A percentile compares a stretch with the other conserved stretches of the same genome.
Conservation (phyloP, 2,888 invertebrate species). For the Callyntrura sp. region DNA sequence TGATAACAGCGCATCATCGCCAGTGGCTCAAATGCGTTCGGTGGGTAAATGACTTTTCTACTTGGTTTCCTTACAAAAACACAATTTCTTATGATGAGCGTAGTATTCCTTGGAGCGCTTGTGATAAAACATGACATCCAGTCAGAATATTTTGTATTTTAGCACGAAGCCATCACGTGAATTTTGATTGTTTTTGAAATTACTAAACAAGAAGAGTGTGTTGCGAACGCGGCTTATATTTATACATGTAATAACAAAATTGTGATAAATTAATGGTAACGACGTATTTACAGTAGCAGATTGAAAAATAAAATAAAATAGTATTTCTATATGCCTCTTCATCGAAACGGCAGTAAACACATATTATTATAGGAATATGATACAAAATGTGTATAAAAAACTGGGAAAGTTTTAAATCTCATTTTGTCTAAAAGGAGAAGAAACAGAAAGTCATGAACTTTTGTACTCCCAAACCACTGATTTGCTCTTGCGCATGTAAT, state of each 20-base stretch:
- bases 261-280: slow-evolving; percentile 27
- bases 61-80: neutral
- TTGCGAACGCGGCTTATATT: too few relatives aligned
- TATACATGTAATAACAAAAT: slow-evolving; percentile 9
- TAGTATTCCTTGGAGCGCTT: neutral
- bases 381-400: neutral
- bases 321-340: too few relatives aligned
- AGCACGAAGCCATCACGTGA: slow-evolving; percentile 61
- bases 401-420: slow-evolving; percentile 60
- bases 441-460: slow-evolving; percentile 56
- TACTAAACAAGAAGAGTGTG: neutral
- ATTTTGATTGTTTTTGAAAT: slow-evolving; percentile 55
- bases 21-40: neutral
- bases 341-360: too few relatives aligned
- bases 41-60: slow-evolving; percentile 42
- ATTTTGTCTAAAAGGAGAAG: slow-evolving; percentile 35
- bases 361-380: neutral
- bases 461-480: too few relatives aligned
- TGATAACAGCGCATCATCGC: slow-evolving; percentile 52
- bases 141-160: slow-evolving; percentile 39
- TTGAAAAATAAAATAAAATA: slow-evolving; percentile 42
- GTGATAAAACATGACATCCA: slow-evolving; percentile 11
- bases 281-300: neutral
- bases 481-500: too few relatives aligned
- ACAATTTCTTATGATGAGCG: slow-evolving; percentile 6